Evolutionary conservation across 2,113 vertebrate species (phyloP), one percentile per base, ranked within the genome.

Genomic region (Clarias macrocephalus): DNA sequence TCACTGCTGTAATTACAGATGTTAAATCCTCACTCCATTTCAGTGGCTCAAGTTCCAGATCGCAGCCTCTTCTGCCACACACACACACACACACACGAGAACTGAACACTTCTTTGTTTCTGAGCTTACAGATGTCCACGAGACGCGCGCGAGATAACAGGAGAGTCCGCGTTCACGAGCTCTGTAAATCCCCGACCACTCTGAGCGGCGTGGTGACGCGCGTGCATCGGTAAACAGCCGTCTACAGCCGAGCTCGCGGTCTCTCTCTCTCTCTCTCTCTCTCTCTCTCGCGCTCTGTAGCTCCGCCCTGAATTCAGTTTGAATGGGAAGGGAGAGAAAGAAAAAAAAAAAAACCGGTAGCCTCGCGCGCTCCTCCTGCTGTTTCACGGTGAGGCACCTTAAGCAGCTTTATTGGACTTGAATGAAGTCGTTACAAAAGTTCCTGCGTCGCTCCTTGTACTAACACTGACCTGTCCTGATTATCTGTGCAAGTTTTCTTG

Each of bases 281-380:
- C 54, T 37, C 56, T 60, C 54, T 79, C 76, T 79, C 54, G 57
- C 56, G 57, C 15, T 80, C 82, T 68, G 68, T 84, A 88, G 85
- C 92, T 91, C 92, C 92, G 84, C 92, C 92, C 88, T 85, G 85
- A 21, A 52, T 63, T 11, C 59, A 59, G 33, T 63, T 89, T 88
- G 87, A 88, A 90, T 85, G 75, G 65, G 68, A 3, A 83, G 42
- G n/a, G 75, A n/a, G n/a, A 73, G 68, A 3, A 83, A 25, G n/a
- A 11, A 30, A 73, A 85, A 80, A 33, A 59, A 73, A 33, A 33
- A 30, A 23, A 13, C 7, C 63, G 42, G 13, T 21, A 23, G 54
- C 19, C 91, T 92, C 92, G 82, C 91, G 85, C 65, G 84, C 94
- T 91, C 94, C 94, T 91, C 94, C 94, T 94, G 92, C 93, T 88